Percentiles rank a stretch among this genome's conserved stretches.
Evolutionary conservation across 1,140 invertebrate genomes (phyloP).

Genomic region (Meloidogyne hapla): DNA sequence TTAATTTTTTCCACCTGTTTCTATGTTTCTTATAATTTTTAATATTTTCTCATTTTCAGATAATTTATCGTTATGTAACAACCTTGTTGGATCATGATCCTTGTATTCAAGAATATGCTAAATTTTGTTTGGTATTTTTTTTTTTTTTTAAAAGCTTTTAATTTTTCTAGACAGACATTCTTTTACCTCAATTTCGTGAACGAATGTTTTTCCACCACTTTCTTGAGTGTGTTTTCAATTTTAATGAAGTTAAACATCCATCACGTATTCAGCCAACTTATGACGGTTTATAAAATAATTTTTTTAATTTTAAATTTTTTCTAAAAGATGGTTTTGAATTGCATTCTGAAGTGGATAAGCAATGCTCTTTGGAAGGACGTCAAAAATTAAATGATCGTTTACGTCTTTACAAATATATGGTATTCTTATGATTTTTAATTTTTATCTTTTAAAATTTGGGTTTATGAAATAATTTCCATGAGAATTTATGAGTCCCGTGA

Average conservation of each 20-base stretch:
- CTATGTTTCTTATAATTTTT: no score
- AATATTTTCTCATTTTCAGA: constrained; percentile 27
- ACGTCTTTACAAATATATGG: constrained; percentile 51
- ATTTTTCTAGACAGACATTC: constrained; percentile 51
- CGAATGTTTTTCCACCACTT: constrained; percentile 66
- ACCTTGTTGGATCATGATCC: constrained; percentile 62
- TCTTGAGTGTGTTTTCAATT: constrained; percentile 66
- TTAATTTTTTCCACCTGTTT: no score
- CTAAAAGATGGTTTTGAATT: constrained; percentile 19
- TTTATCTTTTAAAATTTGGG: no score
- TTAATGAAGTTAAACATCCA: constrained; percentile 49
- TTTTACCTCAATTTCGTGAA: constrained; percentile 63
- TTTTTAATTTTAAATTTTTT: constrained; percentile 19
- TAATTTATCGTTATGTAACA: constrained; percentile 66
- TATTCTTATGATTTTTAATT: constrained; percentile 7
- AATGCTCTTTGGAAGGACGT: constrained; percentile 26
- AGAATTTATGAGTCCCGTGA: no score
- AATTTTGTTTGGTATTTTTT: constrained; percentile 63
- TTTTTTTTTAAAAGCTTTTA: not conserved
- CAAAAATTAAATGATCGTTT: constrained; percentile 33
- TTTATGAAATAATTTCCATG: no score
- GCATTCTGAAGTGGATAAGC: constrained; percentile 16
- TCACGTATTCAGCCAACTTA: not conserved
- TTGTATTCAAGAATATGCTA: constrained; percentile 44
- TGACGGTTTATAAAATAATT: not conserved